Evolutionary conservation across 2,113 vertebrate species (phyloP).

Genomic region (Mungos mungo): DNA sequence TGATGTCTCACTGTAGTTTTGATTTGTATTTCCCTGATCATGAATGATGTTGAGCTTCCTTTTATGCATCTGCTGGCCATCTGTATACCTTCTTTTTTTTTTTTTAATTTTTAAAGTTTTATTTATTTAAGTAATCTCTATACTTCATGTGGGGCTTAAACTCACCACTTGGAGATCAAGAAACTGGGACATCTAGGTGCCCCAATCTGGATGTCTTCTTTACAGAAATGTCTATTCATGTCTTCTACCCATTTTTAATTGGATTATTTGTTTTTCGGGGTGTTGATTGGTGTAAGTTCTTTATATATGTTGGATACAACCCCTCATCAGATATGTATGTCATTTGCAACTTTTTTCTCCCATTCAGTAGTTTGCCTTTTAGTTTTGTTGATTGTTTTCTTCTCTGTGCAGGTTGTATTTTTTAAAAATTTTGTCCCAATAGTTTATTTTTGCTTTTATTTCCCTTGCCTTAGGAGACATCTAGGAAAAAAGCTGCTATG

Average conservation of each 20-base stretch:
- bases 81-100: not conserved
- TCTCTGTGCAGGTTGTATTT: not conserved
- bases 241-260: not conserved
- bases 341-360: not conserved
- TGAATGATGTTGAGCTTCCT: not conserved
- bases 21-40: not conserved
- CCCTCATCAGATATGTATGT: not conserved
- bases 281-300: not conserved
- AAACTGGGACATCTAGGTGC: no score
- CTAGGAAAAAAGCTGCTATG: not conserved
- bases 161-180: no score
- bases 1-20: not conserved
- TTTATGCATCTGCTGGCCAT: not conserved
- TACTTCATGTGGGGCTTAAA: no score
- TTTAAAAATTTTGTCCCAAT: not conserved
- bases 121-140: no score
- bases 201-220: not conserved
- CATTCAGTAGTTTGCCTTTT: not conserved
- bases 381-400: not conserved
- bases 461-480: not conserved
- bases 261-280: not conserved
- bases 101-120: no score
- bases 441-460: not conserved
- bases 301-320: not conserved
- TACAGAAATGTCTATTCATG: not conserved